Conservation (phyloP, 2,888 invertebrate genomes). For the Cephus pygmeus region DNA sequence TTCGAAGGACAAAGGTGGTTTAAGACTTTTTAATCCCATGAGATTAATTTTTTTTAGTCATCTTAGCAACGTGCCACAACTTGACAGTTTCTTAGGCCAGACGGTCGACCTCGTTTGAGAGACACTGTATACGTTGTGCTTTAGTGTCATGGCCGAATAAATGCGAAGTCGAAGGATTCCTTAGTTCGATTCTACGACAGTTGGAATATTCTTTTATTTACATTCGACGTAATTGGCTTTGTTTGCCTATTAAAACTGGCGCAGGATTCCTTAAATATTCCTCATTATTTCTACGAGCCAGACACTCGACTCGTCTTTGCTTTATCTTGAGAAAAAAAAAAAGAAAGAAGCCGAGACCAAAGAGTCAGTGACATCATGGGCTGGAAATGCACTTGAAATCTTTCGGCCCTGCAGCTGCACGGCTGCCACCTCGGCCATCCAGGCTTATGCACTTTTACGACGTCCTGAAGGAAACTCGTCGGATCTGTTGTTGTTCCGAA, state of each 20-base stretch:
- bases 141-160: slow-evolving; percentile 51
- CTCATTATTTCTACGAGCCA: neutral
- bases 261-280: neutral
- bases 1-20: neutral
- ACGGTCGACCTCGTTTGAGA: slow-evolving; percentile 18
- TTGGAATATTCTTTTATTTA: neutral
- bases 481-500: neutral
- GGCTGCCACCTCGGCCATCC: neutral
- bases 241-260: neutral
- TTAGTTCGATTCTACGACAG: neutral
- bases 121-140: slow-evolving; percentile 23
- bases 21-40: neutral
- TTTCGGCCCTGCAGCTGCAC: slow-evolving; percentile 8
- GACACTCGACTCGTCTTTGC: neutral
- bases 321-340: neutral
- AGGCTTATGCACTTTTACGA: slow-evolving; percentile 1
- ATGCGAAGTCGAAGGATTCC: slow-evolving; percentile 17
- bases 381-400: slow-evolving; percentile 46
- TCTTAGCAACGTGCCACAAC: neutral
- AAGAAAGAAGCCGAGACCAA: slow-evolving; percentile 19
- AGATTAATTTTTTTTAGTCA: neutral
- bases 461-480: neutral
- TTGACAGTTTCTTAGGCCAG: neutral
- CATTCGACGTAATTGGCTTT: neutral
- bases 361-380: slow-evolving; percentile 49